Conservation (phyloP, 2,113 vertebrate species). For the Oryzias melastigma region DNA sequence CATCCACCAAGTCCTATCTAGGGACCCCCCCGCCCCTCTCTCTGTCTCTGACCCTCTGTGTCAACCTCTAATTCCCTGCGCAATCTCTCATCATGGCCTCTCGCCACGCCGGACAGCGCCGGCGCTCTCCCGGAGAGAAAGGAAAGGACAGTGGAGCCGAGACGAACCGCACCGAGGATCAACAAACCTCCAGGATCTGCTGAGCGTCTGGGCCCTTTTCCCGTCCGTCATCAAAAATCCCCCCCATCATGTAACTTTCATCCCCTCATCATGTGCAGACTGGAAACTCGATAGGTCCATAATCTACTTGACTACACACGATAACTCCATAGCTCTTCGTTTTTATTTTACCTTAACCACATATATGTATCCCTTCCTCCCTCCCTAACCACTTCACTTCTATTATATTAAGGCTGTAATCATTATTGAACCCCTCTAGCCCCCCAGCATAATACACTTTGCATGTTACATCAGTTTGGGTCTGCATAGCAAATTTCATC, state of each 20-base stretch:
- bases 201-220: slow-evolving; percentile 53
- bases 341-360: slow-evolving; percentile 72
- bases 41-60: slow-evolving; percentile 61
- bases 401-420: slow-evolving; percentile 84
- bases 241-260: slow-evolving; percentile 56
- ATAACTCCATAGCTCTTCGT: slow-evolving; percentile 62
- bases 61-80: slow-evolving; percentile 70
- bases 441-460: slow-evolving; percentile 81
- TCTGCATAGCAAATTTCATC: slow-evolving; percentile 82
- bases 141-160: slow-evolving; percentile 28
- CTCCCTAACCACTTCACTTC: slow-evolving; percentile 55
- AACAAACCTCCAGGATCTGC: slow-evolving; percentile 34
- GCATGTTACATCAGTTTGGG: slow-evolving; percentile 86
- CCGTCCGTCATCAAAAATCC: slow-evolving; percentile 59
- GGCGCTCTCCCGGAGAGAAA: slow-evolving; percentile 39
- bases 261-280: slow-evolving; percentile 64
- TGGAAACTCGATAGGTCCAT: slow-evolving; percentile 71
- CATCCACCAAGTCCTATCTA: slow-evolving; percentile 45
- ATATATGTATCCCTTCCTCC: slow-evolving; percentile 70
- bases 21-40: slow-evolving; percentile 16
- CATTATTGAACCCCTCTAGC: slow-evolving; percentile 86
- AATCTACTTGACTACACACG: slow-evolving; percentile 76
- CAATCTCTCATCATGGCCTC: slow-evolving; percentile 74
- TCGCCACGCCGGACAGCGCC: slow-evolving; percentile 41
- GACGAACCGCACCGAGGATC: slow-evolving; percentile 27